Evolutionary conservation across 2,888 invertebrate genomes (phyloP).

Genomic region (Eremobia ochroleuca): DNA sequence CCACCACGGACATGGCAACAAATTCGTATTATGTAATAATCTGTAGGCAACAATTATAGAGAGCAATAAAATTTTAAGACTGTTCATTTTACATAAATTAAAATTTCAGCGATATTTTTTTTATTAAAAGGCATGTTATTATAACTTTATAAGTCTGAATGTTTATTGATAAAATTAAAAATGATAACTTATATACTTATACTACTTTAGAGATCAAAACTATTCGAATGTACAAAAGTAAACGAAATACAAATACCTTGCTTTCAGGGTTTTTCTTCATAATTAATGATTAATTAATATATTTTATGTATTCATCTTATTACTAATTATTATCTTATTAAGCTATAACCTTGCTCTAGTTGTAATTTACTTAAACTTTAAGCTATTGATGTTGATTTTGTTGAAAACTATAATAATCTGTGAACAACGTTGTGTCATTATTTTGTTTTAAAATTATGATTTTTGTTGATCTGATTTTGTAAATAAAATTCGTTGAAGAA

Average conservation of each 20-base stretch:
- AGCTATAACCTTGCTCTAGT: conserved; percentile 11
- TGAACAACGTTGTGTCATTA: conserved; percentile 29
- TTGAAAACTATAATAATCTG: conserved; percentile 18
- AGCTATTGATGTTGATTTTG: conserved; percentile 23
- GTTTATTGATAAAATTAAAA: conserved; percentile 37
- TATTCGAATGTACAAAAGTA: conserved; percentile 21
- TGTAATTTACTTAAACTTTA: conserved; percentile 14
- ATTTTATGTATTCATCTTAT: not conserved
- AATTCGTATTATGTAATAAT: not conserved
- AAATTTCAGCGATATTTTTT: conserved; percentile 43
- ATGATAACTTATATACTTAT: not conserved
- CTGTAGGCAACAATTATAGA: not conserved
- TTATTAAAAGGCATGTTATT: conserved; percentile 29
- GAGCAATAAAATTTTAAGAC: conserved; percentile 52
- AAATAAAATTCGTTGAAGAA: conserved; percentile 45
- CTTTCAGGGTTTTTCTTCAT: conserved; percentile 1
- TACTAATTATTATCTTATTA: not conserved
- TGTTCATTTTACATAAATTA: conserved; percentile 48
- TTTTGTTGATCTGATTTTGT: conserved; percentile 51
- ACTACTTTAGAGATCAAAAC: not conserved
- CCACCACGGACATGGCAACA: conserved; percentile 1
- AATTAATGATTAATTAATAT: not conserved
- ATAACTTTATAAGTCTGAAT: conserved; percentile 44
- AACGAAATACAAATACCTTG: conserved; percentile 1
- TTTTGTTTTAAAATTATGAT: conserved; percentile 31